phyloP scores from a whole-genome alignment of 2,888 invertebrate species.

The Autographa pulchrina region DNA sequence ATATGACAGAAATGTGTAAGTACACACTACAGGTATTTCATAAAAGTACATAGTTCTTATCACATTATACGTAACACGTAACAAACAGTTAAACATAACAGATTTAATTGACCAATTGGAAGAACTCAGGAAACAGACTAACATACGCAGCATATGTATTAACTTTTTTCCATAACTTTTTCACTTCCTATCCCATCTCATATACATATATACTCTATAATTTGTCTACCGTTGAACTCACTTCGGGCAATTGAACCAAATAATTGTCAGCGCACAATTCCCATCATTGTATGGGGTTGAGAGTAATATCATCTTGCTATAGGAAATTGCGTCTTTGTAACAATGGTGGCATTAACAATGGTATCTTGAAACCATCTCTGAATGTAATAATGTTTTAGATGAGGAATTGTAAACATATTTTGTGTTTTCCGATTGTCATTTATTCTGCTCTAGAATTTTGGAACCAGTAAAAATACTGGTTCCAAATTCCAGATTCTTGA shows the following conservation, averaged over 20 bases:
- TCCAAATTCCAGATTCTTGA: too few species aligned
- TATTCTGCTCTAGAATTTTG: slow-evolving; percentile 23
- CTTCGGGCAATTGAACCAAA: slow-evolving; percentile 71
- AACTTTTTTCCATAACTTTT: slow-evolving; percentile 48
- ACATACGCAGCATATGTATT: slow-evolving; percentile 39
- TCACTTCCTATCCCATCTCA: slow-evolving; percentile 44
- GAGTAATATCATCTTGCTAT: slow-evolving; percentile 61
- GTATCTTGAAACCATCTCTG: slow-evolving; percentile 55
- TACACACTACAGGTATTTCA: not conserved
- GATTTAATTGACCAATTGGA: slow-evolving; percentile 26
- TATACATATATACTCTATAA: slow-evolving; percentile 57
- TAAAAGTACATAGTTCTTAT: not conserved
- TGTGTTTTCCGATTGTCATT: slow-evolving; percentile 50
- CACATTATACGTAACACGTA: not conserved
- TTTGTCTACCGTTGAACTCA: slow-evolving; percentile 59
- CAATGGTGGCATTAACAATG: slow-evolving; percentile 56
- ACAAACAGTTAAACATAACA: slow-evolving; percentile 1
- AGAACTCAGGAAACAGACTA: slow-evolving; percentile 38
- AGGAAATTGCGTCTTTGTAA: slow-evolving; percentile 62
- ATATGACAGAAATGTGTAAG: not conserved
- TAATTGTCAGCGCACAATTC: slow-evolving; percentile 71
- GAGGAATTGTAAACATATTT: slow-evolving; percentile 44
- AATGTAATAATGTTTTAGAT: slow-evolving; percentile 61
- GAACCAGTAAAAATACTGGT: too few species aligned
- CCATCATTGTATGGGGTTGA: slow-evolving; percentile 68